Evolutionary conservation across 1,140 invertebrate species (phyloP).

Genomic region (Aradophagus sp.): DNA sequence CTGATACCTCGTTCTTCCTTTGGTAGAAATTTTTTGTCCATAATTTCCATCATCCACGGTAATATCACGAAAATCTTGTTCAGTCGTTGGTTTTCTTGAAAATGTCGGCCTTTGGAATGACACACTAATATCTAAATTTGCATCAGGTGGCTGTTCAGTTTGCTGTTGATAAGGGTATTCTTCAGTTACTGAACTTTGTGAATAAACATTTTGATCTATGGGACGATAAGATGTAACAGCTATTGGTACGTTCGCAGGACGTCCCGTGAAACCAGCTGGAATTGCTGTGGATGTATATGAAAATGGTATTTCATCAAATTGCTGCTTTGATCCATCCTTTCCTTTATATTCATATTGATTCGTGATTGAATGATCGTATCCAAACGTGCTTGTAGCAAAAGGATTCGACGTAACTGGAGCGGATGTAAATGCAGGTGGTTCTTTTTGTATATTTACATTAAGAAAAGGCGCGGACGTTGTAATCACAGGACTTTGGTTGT

Average conservation of each 20-base stretch:
- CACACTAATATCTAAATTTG: slow-evolving; percentile 64
- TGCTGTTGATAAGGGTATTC: slow-evolving; percentile 5
- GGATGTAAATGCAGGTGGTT: slow-evolving; percentile 31
- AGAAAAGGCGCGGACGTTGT: slow-evolving; percentile 58
- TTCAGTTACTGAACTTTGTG: slow-evolving; percentile 32
- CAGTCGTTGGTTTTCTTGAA: slow-evolving; percentile 27
- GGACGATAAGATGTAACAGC: slow-evolving; percentile 56
- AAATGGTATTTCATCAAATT: slow-evolving; percentile 42
- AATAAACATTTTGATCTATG: slow-evolving; percentile 55
- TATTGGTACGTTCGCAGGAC: slow-evolving; percentile 53
- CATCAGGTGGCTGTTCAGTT: slow-evolving; percentile 6
- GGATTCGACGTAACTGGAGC: slow-evolving; percentile 12
- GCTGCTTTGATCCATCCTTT: slow-evolving; percentile 4
- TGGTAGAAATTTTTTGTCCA: slow-evolving; percentile 54
- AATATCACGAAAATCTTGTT: slow-evolving; percentile 23
- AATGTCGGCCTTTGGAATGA: slow-evolving; percentile 55
- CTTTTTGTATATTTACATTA: slow-evolving; percentile 57
- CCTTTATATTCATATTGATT: slow-evolving; percentile 21
- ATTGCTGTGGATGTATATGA: slow-evolving; percentile 47
- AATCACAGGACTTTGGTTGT: slow-evolving; percentile 21
- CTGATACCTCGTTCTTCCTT: slow-evolving; percentile 15
- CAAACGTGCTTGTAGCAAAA: slow-evolving; percentile 10
- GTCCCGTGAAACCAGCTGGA: slow-evolving; percentile 59
- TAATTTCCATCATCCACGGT: slow-evolving; percentile 46
- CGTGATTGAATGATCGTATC: slow-evolving; percentile 37